These are phyloP conservation scores for Lissocephala sabroskyi DNA, from an alignment of 2,888 invertebrate species.

Conservation along the genomic window DNA sequence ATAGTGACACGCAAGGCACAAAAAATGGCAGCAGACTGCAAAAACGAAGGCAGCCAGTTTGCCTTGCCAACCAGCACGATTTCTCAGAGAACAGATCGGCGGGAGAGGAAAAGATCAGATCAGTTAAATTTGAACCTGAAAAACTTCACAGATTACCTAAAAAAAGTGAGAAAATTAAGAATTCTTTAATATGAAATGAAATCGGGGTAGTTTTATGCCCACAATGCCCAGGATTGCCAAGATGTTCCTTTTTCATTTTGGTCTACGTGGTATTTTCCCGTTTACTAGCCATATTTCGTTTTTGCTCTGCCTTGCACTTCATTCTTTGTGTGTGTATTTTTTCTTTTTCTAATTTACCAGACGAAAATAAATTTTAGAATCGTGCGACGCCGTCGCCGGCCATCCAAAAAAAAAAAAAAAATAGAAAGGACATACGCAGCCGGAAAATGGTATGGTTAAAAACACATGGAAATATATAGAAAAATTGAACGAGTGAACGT, in stretches of 20 bases:
- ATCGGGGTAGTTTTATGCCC: too few species aligned
- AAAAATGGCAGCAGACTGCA: not conserved
- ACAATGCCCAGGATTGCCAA: too few species aligned
- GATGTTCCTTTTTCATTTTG: too few species aligned
- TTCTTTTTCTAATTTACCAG: conserved; percentile 1
- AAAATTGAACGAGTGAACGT: conserved; percentile 64
- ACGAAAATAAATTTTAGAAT: conserved; percentile 13
- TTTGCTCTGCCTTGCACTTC: not conserved
- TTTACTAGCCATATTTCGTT: not conserved
- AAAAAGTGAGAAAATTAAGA: too few species aligned
- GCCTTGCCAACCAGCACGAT: too few species aligned
- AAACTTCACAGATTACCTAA: too few species aligned
- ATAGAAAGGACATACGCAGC: conserved; percentile 9
- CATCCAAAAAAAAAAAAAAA: conserved; percentile 4
- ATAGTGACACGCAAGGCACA: conserved; percentile 18
- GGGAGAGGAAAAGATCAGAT: too few species aligned
- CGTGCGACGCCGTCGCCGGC: not conserved
- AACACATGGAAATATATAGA: conserved; percentile 24
- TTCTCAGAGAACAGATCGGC: too few species aligned
- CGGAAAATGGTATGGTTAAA: too few species aligned
- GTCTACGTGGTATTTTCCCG: too few species aligned
- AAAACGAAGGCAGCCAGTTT: not conserved
- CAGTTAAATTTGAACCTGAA: too few species aligned
- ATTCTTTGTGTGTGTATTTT: conserved; percentile 17
- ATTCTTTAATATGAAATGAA: too few species aligned